Percentiles rank a stretch among this genome's conserved stretches.
Conservation (phyloP, 1,140 invertebrate species). For the Vanessa atalanta region DNA sequence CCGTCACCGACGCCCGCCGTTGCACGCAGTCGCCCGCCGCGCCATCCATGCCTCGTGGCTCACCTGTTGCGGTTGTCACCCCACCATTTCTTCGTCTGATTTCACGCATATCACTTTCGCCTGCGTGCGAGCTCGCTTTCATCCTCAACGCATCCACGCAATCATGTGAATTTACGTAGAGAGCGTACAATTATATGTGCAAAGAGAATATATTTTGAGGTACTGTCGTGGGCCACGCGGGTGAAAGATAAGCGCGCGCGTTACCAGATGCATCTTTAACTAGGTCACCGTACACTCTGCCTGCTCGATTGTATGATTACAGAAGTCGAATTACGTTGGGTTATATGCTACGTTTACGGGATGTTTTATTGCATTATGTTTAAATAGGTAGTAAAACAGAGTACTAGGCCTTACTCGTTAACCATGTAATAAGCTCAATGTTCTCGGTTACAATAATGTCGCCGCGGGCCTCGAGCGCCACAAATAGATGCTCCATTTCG, state of each 20-base stretch:
- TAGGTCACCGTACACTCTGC: conserved; percentile 69
- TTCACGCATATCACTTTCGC: conserved; percentile 75
- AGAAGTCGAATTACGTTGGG: background rate
- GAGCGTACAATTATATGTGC: conserved; percentile 33
- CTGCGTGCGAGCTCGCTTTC: conserved; percentile 63
- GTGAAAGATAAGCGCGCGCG: conserved; percentile 51
- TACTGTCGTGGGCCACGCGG: conserved; percentile 38
- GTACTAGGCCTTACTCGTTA: conserved; percentile 7
- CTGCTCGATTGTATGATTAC: conserved; percentile 40
- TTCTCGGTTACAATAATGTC: conserved; percentile 70
- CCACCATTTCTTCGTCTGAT: conserved; percentile 56
- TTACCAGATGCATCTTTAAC: conserved; percentile 66
- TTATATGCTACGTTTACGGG: background rate
- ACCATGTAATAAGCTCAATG: conserved; percentile 20
- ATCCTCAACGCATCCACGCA: conserved; percentile 54
- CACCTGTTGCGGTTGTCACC: conserved; percentile 49
- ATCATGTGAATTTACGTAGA: conserved; percentile 38
- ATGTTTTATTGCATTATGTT: conserved; percentile 1
- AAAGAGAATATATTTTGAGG: conserved; percentile 19
- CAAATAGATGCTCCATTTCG: conserved; percentile 79
- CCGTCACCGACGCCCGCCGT: conserved; percentile 54
- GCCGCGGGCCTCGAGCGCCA: conserved; percentile 71
- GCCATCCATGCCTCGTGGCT: conserved; percentile 26
- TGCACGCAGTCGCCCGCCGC: conserved; percentile 48
- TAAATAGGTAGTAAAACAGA: conserved; percentile 10